A percentile compares a stretch with the other conserved stretches of the same genome.
Evolutionary conservation across 2,113 vertebrate genomes (phyloP).

Genomic region (Pycnonotus jocosus): DNA sequence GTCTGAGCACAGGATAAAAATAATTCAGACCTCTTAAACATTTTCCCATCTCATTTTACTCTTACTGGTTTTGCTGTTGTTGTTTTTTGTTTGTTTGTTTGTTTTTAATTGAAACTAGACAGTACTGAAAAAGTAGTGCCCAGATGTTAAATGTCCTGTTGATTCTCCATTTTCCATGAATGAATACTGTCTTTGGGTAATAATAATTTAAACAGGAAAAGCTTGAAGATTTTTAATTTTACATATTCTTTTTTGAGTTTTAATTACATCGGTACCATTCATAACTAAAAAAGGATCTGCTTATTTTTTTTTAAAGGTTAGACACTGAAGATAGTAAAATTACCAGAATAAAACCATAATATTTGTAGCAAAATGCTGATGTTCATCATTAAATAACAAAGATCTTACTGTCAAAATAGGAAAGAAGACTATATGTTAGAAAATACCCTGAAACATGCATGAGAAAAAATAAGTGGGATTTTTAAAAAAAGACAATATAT

Average conservation of each 20-base stretch:
- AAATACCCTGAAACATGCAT: background rate
- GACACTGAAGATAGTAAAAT: background rate
- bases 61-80: background rate
- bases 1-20: background rate
- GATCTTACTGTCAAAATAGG: background rate
- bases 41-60: background rate
- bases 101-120: background rate
- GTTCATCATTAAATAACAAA: background rate
- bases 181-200: background rate
- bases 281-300: background rate
- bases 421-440: background rate
- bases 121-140: background rate
- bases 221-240: background rate
- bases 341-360: background rate
- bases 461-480: background rate
- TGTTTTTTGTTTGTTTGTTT: background rate
- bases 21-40: background rate
- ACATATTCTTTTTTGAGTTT: background rate
- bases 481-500: background rate
- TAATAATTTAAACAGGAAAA: background rate
- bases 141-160: background rate
- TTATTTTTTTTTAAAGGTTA: background rate
- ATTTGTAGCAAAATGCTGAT: background rate
- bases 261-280: background rate
- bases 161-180: background rate